These are phyloP conservation scores for Tachuris rubrigastra DNA, from an alignment of 2,113 vertebrate species.

Conservation along the genomic window DNA sequence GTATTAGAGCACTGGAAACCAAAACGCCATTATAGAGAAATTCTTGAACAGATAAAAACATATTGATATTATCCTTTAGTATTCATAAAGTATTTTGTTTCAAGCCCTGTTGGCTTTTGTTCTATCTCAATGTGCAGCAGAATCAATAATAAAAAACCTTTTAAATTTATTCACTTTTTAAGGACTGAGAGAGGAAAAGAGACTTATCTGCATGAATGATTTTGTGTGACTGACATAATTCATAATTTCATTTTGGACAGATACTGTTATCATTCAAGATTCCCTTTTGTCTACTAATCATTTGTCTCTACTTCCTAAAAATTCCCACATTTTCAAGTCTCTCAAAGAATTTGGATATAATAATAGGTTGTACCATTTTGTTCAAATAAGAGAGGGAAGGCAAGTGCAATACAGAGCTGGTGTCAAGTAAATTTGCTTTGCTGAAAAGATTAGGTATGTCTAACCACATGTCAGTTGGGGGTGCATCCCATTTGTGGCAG, in stretches of 20 bases:
- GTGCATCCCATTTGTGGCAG: background rate
- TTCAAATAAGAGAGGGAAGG: background rate
- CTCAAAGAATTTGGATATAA: background rate
- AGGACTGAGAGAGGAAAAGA: background rate
- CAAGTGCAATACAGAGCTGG: background rate
- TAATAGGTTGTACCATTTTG: background rate
- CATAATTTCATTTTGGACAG: background rate
- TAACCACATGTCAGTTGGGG: background rate
- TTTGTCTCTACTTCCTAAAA: background rate
- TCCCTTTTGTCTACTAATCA: background rate
- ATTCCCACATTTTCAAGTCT: background rate
- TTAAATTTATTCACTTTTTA: background rate
- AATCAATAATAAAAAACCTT: slow-evolving; percentile 1
- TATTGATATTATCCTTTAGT: slow-evolving; percentile 65
- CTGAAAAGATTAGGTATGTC: background rate
- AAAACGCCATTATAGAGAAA: slow-evolving; percentile 59
- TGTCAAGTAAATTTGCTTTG: background rate
- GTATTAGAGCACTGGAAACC: slow-evolving; percentile 52
- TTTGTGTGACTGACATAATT: background rate
- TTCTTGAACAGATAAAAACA: slow-evolving; percentile 63
- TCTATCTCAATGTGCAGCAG: slow-evolving; percentile 3
- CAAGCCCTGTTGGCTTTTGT: background rate
- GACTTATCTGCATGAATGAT: background rate
- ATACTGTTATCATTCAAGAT: background rate
- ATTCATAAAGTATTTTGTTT: slow-evolving; percentile 64